Evolutionary conservation across 2,797 vertebrate genomes (phyloP), one percentile per base, ranked within the genome.

Genomic region (Spea hammondii): DNA sequence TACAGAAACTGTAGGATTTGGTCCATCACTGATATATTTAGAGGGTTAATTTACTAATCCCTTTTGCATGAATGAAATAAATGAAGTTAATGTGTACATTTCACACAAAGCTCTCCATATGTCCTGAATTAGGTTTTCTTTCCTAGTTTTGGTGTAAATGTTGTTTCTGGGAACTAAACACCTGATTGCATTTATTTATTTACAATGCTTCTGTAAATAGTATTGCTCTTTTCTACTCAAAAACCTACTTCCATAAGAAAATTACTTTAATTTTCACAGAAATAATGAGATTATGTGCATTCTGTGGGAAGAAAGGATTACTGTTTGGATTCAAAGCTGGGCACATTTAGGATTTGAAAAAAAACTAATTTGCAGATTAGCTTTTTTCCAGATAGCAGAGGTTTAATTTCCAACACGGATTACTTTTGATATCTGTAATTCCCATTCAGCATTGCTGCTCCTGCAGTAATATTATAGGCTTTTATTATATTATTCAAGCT

Each of bases 321-420:
- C 7, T 9, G 59, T 47, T 67, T 62, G 48, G 74, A 46, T 46
- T 53, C 57, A 51, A 32, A 69, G 53, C 65, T 51, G 77, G 70
- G 55, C 12, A 54, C 9, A 49, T 48, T 69, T 65, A 47, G 53
- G 8, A 48, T 73, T 62, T 71, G n/a, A 44, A 53, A 85, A 82
- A 53, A 57, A 79, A 74, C 12, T 45, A 12, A 79, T 67, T 55
- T 79, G 71, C 66, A 87, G 74, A 72, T 79, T 65, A 65, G 69
- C 10, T 74, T 72, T 78, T 78, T 74, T 59, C 46, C 65, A 10
- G 5, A 51, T 74, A 54, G 0, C 13, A 68, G 14, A 14, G 57
- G 50, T 60, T 81, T 1, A 4, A 12, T 72, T 83, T 77, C 51
- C 74, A 59, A 51, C 10, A 64, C 51, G 5, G 67, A 45, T 78